These are phyloP conservation scores for Noctua janthina DNA, from an alignment of 2,888 invertebrate genomes.

Conservation along the genomic window DNA sequence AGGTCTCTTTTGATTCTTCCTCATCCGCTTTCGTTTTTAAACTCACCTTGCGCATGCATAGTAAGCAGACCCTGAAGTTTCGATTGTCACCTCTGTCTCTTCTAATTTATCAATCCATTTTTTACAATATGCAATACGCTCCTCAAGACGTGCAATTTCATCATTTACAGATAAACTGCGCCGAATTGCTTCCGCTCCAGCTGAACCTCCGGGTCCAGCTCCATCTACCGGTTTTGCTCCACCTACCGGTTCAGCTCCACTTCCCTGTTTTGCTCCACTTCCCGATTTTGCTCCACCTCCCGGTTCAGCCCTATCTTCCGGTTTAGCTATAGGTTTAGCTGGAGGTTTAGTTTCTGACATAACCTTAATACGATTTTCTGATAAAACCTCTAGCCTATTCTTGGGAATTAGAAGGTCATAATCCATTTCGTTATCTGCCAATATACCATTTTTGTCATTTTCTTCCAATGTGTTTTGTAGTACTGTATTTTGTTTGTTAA, in stretches of 20 bases:
- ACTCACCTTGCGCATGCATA: conserved; percentile 41
- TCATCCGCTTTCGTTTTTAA: not conserved
- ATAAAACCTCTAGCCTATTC: not conserved
- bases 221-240: not conserved
- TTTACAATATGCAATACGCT: conserved; percentile 69
- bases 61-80: conserved; percentile 53
- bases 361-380: not conserved
- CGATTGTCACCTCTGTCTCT: conserved; percentile 70
- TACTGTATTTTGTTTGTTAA: not conserved
- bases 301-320: not conserved
- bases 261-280: not conserved
- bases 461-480: conserved; percentile 1
- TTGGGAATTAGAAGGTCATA: conserved; percentile 46
- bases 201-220: not conserved
- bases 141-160: conserved; percentile 67
- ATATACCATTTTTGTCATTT: not conserved
- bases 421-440: not conserved
- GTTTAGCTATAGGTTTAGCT: not conserved
- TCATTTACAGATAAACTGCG: not conserved
- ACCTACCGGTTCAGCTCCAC: not conserved
- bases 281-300: not conserved
- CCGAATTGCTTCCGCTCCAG: not conserved
- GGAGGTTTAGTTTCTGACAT: not conserved
- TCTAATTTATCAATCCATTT: conserved; percentile 70
- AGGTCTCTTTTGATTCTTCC: not conserved